Conservation (phyloP, 23 tunicate genomes). For the Halocynthia aurantium region DNA sequence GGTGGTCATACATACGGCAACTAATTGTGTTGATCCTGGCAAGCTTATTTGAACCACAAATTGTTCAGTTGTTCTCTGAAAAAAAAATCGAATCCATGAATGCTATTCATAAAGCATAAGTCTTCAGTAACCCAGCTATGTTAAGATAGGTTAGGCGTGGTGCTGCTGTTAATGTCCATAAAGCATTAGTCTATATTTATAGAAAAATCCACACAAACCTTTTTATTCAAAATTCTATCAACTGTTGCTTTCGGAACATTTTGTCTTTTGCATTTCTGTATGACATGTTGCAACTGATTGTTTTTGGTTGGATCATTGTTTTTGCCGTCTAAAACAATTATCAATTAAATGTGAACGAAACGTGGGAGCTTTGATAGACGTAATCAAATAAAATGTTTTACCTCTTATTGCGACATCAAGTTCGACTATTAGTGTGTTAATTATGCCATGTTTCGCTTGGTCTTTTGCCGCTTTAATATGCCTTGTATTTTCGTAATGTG, state of each 20-base stretch:
- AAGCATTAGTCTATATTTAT: background rate
- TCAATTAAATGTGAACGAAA: too few relatives aligned
- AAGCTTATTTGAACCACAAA: background rate
- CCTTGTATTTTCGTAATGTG: conserved; percentile 8
- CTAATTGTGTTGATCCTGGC: background rate
- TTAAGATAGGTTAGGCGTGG: background rate
- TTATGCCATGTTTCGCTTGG: background rate
- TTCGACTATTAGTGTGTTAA: background rate
- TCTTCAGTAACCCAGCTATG: background rate
- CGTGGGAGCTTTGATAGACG: too few relatives aligned
- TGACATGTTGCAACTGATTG: background rate
- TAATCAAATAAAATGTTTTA: too few relatives aligned
- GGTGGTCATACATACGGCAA: background rate
- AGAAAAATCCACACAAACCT: background rate
- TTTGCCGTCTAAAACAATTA: background rate
- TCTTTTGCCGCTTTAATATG: conserved; percentile 15
- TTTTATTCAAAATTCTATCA: conserved; percentile 2
- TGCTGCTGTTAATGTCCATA: background rate
- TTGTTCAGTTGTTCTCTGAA: background rate
- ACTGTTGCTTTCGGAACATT: conserved; percentile 12
- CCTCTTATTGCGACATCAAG: background rate
- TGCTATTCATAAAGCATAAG: background rate
- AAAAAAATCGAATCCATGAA: background rate
- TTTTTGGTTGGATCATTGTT: conserved; percentile 15
- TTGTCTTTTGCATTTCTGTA: background rate